Evolutionary conservation across 37 sponge, comb jelly and placozoan genomes (phyloP), one percentile per base, ranked within the genome.

Genomic region (Mnemiopsis leidyi): DNA sequence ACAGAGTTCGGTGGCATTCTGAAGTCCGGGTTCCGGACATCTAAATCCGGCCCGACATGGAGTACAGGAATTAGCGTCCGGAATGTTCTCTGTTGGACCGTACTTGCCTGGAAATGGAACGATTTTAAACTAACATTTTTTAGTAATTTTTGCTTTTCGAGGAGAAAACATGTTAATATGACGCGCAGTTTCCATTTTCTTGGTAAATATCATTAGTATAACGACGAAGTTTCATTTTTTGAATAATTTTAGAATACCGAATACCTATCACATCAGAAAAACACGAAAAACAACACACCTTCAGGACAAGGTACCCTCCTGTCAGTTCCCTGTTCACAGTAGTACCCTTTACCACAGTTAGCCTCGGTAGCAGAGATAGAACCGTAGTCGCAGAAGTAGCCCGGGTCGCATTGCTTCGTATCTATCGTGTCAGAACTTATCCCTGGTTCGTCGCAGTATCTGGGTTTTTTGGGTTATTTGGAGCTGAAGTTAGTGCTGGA

Each of bases 301-400:
- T 77, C 79, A 31, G 79, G 79, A 34, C 79, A 77, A 1, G 33
- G 79, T 1, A 33, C 79, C 36, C 36, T 31, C 79, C 79, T 31
- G 9, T 77, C 79, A 28, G 79, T 77, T 32, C 79, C 79, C 35
- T 77, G 36, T 36, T 33, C 35, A 34, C 79, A 77, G 79, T 77
- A 77, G 36, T 33, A 31, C 32, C 79, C 79, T 32, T 77, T 28
- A 28, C 61, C 90, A 38, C 90, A 85, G 40, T 38, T 85, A 25
- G 40, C 61, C 3, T 38, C 61, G 5, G 32, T 28, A 40, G 28
- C n/a, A 7, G 61, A 40, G 3, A 5, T 85, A 33, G 90, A 85
- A n/a, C 90, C 90, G 40, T 40, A 40, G 26, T 38, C 61, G 25
- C 90, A 85, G 90, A 85, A 85, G 35, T 85, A 85, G 38, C 90